phyloP scores from a whole-genome alignment of 2,888 invertebrate species.

The Cheilosia grossa region DNA sequence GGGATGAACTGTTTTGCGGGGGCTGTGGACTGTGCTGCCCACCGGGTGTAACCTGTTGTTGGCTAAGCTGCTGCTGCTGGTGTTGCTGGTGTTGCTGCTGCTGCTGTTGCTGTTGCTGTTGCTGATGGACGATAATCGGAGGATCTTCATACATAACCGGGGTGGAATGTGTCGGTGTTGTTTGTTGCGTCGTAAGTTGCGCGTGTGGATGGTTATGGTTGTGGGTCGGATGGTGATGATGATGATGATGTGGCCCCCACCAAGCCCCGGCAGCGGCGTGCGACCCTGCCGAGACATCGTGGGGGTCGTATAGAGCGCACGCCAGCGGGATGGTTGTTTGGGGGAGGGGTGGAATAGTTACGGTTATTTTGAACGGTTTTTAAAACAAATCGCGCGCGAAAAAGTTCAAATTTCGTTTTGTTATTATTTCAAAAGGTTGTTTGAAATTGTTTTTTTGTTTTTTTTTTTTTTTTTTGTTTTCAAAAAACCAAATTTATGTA shows the following conservation, averaged over 20 bases:
- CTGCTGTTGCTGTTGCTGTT: constrained; percentile 77
- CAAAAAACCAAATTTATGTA: constrained; percentile 14
- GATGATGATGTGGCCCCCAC: constrained; percentile 83
- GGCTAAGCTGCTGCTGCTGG: constrained; percentile 76
- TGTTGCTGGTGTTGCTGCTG: constrained; percentile 78
- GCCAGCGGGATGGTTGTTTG: constrained; percentile 84
- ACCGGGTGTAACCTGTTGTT: constrained; percentile 69
- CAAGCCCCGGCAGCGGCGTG: constrained; percentile 84
- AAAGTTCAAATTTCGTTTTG: constrained; percentile 28
- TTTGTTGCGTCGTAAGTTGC: constrained; percentile 84
- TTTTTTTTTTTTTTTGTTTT: constrained; percentile 19
- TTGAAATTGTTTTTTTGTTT: constrained; percentile 20
- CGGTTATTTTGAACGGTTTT: constrained; percentile 83
- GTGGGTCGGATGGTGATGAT: constrained; percentile 84
- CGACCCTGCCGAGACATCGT: constrained; percentile 84
- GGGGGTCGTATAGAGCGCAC: constrained; percentile 84
- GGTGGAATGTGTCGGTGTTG: constrained; percentile 84
- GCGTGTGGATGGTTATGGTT: constrained; percentile 84
- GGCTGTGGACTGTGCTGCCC: constrained; percentile 69
- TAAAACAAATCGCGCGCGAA: constrained; percentile 76
- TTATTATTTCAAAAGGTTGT: constrained; percentile 3
- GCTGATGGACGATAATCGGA: constrained; percentile 81
- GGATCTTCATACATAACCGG: constrained; percentile 86
- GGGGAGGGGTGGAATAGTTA: constrained; percentile 84
- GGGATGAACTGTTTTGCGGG: constrained; percentile 54